phyloP scores from a whole-genome alignment of 1,140 invertebrate species.

The Habropoda laboriosa region DNA sequence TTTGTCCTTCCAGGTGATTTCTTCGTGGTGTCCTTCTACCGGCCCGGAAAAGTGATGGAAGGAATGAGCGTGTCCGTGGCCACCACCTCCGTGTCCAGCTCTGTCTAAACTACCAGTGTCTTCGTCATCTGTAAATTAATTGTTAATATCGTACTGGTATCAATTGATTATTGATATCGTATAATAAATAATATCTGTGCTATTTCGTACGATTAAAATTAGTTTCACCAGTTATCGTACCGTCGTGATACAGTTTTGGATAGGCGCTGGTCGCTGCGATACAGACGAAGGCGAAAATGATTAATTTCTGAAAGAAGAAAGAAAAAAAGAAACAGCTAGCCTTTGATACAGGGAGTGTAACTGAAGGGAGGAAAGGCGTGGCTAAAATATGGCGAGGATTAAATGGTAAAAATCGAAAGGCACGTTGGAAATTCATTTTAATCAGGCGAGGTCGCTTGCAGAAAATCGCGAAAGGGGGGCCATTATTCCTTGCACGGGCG shows the following conservation, averaged over 20 bases:
- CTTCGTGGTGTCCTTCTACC: conserved; percentile 61
- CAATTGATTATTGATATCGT: neutral
- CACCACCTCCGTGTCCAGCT: neutral
- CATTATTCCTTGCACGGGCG: conserved; percentile 48
- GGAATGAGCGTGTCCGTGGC: conserved; percentile 63
- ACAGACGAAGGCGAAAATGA: conserved; percentile 29
- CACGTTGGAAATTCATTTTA: conserved; percentile 47
- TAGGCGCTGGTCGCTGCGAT: neutral
- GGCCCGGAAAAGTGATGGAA: conserved; percentile 68
- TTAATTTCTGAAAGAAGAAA: conserved; percentile 40
- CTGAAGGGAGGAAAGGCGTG: neutral
- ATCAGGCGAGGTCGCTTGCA: neutral
- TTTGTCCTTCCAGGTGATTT: conserved; percentile 67
- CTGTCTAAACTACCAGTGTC: neutral
- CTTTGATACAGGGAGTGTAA: neutral
- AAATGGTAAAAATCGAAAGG: neutral
- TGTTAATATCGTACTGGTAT: too few relatives aligned
- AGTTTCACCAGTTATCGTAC: neutral
- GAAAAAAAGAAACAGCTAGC: neutral
- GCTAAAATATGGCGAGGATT: conserved; percentile 45
- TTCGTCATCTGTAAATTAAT: neutral
- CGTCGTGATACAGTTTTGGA: neutral
- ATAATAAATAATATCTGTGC: too few relatives aligned
- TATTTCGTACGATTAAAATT: neutral
- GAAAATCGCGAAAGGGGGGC: conserved; percentile 44